Conservation (phyloP, 2,113 vertebrate genomes). For the Fulmarus glacialis region DNA sequence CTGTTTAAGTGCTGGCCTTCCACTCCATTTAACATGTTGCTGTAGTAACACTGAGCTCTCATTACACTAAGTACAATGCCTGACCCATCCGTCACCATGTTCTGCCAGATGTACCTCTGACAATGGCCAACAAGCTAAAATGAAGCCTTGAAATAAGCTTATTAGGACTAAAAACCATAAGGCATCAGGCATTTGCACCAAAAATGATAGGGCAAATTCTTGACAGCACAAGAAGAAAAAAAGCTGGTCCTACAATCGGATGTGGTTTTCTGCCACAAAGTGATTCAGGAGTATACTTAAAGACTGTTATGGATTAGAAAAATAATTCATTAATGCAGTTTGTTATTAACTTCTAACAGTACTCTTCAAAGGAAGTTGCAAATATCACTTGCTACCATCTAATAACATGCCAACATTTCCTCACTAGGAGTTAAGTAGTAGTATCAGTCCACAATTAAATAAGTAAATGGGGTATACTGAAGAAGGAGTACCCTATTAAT, state of each 20-base stretch:
- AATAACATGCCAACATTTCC: neutral
- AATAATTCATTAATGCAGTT: neutral
- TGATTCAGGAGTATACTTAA: neutral
- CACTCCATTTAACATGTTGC: slow-evolving; percentile 6
- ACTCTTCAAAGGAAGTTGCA: neutral
- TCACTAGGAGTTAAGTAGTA: neutral
- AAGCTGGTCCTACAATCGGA: neutral
- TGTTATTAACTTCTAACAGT: neutral
- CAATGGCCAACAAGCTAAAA: neutral
- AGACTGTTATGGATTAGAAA: neutral
- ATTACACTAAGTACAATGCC: neutral
- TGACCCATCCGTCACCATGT: neutral
- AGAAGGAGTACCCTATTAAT: neutral
- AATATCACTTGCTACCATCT: neutral
- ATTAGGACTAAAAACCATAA: neutral
- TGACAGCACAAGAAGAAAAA: neutral
- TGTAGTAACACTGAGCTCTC: neutral
- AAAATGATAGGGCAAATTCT: neutral
- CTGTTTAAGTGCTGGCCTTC: neutral
- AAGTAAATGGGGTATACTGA: neutral
- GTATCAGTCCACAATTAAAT: neutral
- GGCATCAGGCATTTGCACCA: neutral
- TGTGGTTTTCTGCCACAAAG: neutral
- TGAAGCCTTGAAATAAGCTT: neutral
- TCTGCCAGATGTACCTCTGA: neutral